Evolutionary conservation across 2,888 invertebrate genomes (phyloP), one percentile per base, ranked within the genome.

Genomic region (Megaustenia siamemsis): DNA sequence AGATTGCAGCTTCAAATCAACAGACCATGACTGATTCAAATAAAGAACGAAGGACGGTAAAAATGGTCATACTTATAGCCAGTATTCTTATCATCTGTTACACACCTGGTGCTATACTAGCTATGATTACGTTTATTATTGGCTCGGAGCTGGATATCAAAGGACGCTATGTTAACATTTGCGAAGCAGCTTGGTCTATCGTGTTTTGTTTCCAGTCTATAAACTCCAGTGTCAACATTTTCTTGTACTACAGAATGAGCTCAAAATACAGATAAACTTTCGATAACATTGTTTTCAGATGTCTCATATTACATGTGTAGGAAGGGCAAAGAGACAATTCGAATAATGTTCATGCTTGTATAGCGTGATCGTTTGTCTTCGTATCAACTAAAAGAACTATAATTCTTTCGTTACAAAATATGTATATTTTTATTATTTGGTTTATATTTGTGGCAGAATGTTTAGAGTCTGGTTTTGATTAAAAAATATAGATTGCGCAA

Each of bases 171-270:
- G 6, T n/a, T 8, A 69, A 80, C 24, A 15, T 32, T 8, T 80
- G 28, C 43, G 38, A 24, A 6, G 49, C 69, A 15, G 38, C 8
- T 1, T 80, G 80, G 80, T 69, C 69, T 1, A n/a, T 80, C 12
- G 56, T 28, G 1, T 35, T 53, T n/a, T 0, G 21, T 15, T 69
- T 68, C 28, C 35, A 80, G n/a, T 21, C 49, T 40, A 49, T 56
- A 6, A 80, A 80, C n/a, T 69, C 68, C 35, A 69, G 68, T 18
- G 40, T 80, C 28, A 80, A 80, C 38, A 80, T 80, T 28, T 80
- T 80, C 28, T 0, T 80, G 1, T 80, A 80, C 38, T 53, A 53
- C 28, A 28, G 28, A 12, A 80, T 80, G 80, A 80, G 80, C n/a
- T 49, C 80, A 2, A 80, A 80, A 32, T 80, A 69, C 53, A 77